These are phyloP conservation scores for Galerucella nymphaeae DNA, from an alignment of 2,888 invertebrate species.

Conservation along the genomic window DNA sequence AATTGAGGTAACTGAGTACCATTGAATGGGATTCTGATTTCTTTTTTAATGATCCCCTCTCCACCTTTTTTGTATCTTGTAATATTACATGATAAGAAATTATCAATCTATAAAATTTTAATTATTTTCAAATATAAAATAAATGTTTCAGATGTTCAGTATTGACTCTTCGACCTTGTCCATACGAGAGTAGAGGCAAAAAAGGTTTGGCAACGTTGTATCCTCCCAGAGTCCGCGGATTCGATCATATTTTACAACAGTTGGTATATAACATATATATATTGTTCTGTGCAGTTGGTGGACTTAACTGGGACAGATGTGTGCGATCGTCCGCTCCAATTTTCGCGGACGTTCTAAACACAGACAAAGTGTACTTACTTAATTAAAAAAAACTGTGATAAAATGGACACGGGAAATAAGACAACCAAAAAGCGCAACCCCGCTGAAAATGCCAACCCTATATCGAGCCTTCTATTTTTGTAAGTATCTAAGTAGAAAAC, in stretches of 20 bases:
- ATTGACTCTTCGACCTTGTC: neutral
- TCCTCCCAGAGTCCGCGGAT: neutral
- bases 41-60: too few relatives aligned
- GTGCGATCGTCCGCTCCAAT: constrained; percentile 28
- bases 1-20: too few relatives aligned
- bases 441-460: constrained; percentile 47
- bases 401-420: constrained; percentile 47
- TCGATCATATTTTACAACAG: too few relatives aligned
- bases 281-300: too few relatives aligned
- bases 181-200: neutral
- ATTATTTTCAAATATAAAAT: neutral
- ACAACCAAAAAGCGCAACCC: constrained; percentile 50
- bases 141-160: neutral
- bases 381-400: constrained; percentile 39
- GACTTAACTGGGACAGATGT: constrained; percentile 24
- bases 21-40: too few relatives aligned
- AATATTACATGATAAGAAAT: too few relatives aligned
- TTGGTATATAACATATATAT: too few relatives aligned
- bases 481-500: too few relatives aligned
- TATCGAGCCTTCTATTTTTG: constrained; percentile 51
- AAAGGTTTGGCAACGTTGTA: constrained; percentile 17
- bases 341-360: constrained; percentile 20
- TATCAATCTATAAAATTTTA: too few relatives aligned
- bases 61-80: too few relatives aligned
- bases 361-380: constrained; percentile 42